Evolutionary conservation across 2,888 invertebrate genomes (phyloP).

Genomic region (Pollenia griseotomentosa): DNA sequence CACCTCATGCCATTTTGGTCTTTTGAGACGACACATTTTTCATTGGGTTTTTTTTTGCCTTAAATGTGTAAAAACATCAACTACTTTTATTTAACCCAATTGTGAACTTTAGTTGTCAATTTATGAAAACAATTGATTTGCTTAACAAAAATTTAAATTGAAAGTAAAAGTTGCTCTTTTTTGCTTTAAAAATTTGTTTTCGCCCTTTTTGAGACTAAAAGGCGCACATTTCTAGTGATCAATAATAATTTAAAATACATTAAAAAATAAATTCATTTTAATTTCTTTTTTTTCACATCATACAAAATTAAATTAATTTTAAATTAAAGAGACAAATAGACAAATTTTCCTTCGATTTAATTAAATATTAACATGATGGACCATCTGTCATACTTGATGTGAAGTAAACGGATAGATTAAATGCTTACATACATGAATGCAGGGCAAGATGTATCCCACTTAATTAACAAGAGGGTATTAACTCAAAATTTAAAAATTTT

Average conservation of each 20-base stretch:
- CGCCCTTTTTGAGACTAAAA: background rate
- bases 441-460: too few relatives aligned
- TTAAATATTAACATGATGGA: too few relatives aligned
- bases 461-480: too few relatives aligned
- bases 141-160: conserved; percentile 5
- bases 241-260: conserved; percentile 19
- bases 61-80: background rate
- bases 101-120: conserved; percentile 47
- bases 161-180: background rate
- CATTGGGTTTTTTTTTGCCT: background rate
- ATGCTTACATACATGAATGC: too few relatives aligned
- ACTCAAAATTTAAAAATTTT: too few relatives aligned
- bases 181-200: background rate
- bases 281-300: background rate
- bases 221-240: background rate
- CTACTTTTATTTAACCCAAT: conserved; percentile 45
- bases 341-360: too few relatives aligned
- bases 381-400: too few relatives aligned
- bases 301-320: background rate
- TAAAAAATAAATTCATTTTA: conserved; percentile 31
- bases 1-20: conserved; percentile 26
- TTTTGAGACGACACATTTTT: background rate
- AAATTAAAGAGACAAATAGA: background rate
- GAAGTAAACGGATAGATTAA: too few relatives aligned
- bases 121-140: conserved; percentile 34